These are phyloP conservation scores for Caretta caretta DNA, from an alignment of 2,113 vertebrate species.

Conservation along the genomic window DNA sequence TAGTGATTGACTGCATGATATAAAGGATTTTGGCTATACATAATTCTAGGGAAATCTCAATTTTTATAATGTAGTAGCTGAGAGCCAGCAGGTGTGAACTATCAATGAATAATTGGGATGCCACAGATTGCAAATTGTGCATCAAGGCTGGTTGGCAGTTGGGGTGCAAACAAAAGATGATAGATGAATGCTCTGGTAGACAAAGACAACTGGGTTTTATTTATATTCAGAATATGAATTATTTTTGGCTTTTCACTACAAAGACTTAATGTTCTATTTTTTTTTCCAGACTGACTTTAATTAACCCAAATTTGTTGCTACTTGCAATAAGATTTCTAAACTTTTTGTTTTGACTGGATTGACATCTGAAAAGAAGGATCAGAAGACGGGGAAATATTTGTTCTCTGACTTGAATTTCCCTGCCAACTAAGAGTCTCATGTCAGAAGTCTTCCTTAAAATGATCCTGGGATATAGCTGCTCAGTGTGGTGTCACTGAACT, in stretches of 20 bases:
- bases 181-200: constrained; percentile 39
- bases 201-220: constrained; percentile 8
- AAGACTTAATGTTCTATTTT: neutral
- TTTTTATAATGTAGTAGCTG: constrained; percentile 35
- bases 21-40: constrained; percentile 15
- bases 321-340: neutral
- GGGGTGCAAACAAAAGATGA: constrained; percentile 12
- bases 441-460: neutral
- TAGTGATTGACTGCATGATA: neutral
- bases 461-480: neutral
- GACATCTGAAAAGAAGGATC: neutral
- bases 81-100: neutral
- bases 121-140: neutral
- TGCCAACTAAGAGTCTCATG: neutral
- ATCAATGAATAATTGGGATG: constrained; percentile 30
- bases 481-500: neutral
- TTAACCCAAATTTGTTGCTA: neutral
- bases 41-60: constrained; percentile 26
- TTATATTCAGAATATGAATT: constrained; percentile 2
- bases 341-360: neutral
- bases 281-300: neutral
- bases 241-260: neutral
- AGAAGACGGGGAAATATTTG: neutral
- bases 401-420: neutral
- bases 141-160: neutral